Base-by-base conservation (phyloP, 2,888 invertebrate species). In the Ophioninae sp. region DNA sequence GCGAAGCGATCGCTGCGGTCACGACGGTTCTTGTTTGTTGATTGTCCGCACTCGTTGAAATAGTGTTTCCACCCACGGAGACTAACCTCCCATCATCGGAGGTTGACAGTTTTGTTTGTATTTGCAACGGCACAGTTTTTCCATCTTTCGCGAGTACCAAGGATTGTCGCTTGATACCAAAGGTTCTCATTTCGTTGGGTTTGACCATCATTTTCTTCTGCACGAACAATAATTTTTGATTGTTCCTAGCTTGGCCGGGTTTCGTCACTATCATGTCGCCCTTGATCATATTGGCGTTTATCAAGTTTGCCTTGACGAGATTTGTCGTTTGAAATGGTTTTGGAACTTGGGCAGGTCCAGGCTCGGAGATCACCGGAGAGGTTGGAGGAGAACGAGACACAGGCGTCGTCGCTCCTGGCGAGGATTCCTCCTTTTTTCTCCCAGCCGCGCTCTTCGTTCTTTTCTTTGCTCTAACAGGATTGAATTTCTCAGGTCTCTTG, bases 261-360 rank as follows among this genome's bases (percentile, higher is more conserved):
- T 92, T 92, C 6, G 93, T 92, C 37, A 93, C 82, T 39, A 92
- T 91, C 92, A 92, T 92, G 65, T 92, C 92, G 5, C 91, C 92
- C 77, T 92, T 92, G n/a, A 92, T 89, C 91, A 92, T 93, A 73
- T 92, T 93, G 13, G 92, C 89, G 78, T 83, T 95, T 93, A 90
- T 95, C 93, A 89, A 92, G 93, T 91, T 93, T 91, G 88, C 95
- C 94, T 88, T 95, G 91, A 89, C 93, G 93, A 88, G 93, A 93
- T 90, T 93, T 85, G 88, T 92, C 86, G 89, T 90, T 87, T 87
- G 93, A 87, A 87, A 86, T 59, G 89, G 88, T 85, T 90, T 92
- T 30, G 91, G 89, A 0, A 30, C n/a, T 0, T 21, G 21, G 0
- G 79, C 30, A 7, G 86, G 64, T 6, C 84, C 69, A 5, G 82